Base-by-base conservation (phyloP, 2,888 invertebrate genomes). In the Nudaria mundana region DNA sequence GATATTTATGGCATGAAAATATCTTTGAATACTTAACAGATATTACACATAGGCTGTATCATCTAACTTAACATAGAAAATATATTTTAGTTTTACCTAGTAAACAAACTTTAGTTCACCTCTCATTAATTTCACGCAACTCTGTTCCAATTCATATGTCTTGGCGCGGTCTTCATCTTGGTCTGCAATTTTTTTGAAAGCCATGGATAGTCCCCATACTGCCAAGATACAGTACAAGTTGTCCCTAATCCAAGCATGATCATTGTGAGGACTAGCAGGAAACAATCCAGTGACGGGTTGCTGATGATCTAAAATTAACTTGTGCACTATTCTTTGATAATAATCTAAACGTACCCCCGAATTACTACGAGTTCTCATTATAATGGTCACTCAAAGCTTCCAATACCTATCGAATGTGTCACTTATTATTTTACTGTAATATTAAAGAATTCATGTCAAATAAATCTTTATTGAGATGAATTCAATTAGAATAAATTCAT, bases 191-290 rank as follows among this genome's bases (percentile, higher is more conserved):
- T 99, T 99, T 78, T 98, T 98, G 76, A 99, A 99, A 0, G 99
- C 97, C 95, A 99, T 95, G 0, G 98, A 97, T 8, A 99, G 89
- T 0, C 98, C 98, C 99, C 99, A 99, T 16, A 99, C 97, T 7
- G 98, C 96, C 66, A 99, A 88, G 61, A 98, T 97, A 53, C 97
- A 97, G 76, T 99, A 99, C 1, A 99, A 93, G 89, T 99, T 99
- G 79, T 99, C 99, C 31, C 99, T 91, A 50, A 99, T 96, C 99
- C 99, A 99, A 0, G 99, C 98, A 86, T 99, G 98, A 42, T 95
- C 92, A 73, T 95, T 96, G 3, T 93, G 92, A 26, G 92, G 90
- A 63, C 95, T 96, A 5, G 97, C 96, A 33, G 98, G 98, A 72
- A 99, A 95, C 38, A 99, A 90, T 7, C 99, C 99, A 26, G 99